These are phyloP conservation scores for Chamaedrilus cognettii DNA, from an alignment of 2,888 invertebrate genomes.

Conservation along the genomic window DNA sequence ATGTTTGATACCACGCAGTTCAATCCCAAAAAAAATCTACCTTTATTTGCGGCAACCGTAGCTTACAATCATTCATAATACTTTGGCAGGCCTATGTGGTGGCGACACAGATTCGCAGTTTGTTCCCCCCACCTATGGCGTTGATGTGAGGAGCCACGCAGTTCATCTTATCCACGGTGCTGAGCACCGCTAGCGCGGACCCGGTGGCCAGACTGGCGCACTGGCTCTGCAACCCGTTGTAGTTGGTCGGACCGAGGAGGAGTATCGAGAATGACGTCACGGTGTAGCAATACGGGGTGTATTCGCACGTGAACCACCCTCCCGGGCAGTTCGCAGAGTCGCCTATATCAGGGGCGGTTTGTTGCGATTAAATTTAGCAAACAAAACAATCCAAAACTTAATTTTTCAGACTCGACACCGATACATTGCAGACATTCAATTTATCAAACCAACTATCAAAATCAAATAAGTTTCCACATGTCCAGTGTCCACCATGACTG, in stretches of 20 bases:
- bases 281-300: background rate
- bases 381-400: too few relatives aligned
- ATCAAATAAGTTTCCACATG: too few relatives aligned
- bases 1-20: too few relatives aligned
- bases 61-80: too few relatives aligned
- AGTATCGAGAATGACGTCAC: background rate
- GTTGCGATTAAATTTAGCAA: too few relatives aligned
- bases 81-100: background rate
- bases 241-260: conserved; percentile 3
- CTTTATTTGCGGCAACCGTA: too few relatives aligned
- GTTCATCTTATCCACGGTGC: background rate
- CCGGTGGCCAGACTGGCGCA: background rate
- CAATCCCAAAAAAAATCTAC: too few relatives aligned
- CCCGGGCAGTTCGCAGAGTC: background rate
- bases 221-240: background rate
- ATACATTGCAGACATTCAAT: too few relatives aligned
- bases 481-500: too few relatives aligned
- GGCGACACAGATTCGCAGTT: background rate
- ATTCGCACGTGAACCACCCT: conserved; percentile 3
- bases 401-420: too few relatives aligned
- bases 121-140: background rate
- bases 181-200: background rate
- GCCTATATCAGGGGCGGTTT: too few relatives aligned
- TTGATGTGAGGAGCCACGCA: background rate
- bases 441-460: too few relatives aligned